Evolutionary conservation across 2,113 vertebrate genomes (phyloP).

Genomic region (Strix aluco): DNA sequence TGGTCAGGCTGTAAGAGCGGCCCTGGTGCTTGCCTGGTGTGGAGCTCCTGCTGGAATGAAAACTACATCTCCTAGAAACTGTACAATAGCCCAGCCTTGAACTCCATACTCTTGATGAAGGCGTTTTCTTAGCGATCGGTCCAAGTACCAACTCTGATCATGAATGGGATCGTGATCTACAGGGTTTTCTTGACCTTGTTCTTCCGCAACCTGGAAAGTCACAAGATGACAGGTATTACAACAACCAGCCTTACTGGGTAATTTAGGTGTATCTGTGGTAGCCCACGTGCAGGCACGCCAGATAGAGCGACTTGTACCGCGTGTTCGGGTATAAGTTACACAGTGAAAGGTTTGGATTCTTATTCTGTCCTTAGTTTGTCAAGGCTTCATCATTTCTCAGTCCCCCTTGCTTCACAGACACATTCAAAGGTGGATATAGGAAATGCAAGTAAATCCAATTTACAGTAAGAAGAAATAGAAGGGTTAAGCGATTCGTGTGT

Average conservation of each 20-base stretch:
- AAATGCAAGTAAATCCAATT: not conserved
- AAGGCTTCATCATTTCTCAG: not conserved
- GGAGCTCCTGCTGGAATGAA: conserved; percentile 85
- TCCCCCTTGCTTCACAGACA: not conserved
- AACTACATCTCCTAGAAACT: conserved; percentile 83
- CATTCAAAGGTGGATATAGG: no score
- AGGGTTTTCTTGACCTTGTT: conserved; percentile 82
- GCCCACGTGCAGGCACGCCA: accelerated
- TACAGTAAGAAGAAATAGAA: not conserved
- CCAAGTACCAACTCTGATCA: conserved; percentile 84
- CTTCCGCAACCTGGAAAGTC: conserved; percentile 76
- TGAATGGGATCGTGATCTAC: conserved; percentile 82
- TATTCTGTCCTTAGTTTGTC: not conserved
- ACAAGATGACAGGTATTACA: not conserved
- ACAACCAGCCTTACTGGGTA: not conserved
- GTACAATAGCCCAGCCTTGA: conserved; percentile 84
- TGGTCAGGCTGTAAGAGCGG: not conserved
- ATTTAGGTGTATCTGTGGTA: accelerated
- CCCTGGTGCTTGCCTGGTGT: conserved; percentile 74
- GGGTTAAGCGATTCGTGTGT: accelerated
- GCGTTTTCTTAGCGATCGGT: conserved; percentile 73
- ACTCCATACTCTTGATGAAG: conserved; percentile 81
- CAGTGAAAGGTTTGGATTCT: not conserved
- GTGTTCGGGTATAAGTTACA: accelerated
- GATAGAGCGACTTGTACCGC: accelerated